Conservation (phyloP, 2,797 vertebrate species). For the Mus minutoides region DNA sequence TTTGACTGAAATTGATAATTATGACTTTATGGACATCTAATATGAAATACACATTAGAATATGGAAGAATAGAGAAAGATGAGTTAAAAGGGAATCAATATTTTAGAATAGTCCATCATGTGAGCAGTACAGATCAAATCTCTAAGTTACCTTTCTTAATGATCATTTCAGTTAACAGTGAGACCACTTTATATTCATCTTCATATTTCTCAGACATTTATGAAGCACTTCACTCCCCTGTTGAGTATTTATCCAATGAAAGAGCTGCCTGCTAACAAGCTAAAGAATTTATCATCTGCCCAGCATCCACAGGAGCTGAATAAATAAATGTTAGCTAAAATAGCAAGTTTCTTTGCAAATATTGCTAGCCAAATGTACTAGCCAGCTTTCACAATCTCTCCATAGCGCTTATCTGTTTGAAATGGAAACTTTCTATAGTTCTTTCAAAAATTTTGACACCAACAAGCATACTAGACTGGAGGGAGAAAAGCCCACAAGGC, state of each 20-base stretch:
- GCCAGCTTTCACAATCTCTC: neutral
- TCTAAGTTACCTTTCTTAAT: neutral
- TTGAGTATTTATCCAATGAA: neutral
- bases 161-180: neutral
- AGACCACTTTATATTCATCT: neutral
- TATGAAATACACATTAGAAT: neutral
- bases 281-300: neutral
- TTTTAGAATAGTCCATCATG: neutral
- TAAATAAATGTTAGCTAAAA: neutral
- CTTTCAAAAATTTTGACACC: neutral
- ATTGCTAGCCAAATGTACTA: neutral
- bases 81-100: neutral
- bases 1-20: neutral
- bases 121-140: neutral
- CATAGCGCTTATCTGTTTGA: neutral
- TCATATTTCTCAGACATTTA: neutral
- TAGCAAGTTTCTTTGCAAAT: neutral
- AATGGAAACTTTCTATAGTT: neutral
- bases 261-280: neutral
- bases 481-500: neutral
- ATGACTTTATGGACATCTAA: neutral
- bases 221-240: neutral
- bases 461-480: neutral
- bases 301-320: accelerated
- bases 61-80: neutral